A percentile compares a stretch with the other conserved stretches of the same genome.
Conservation (phyloP, 2,113 vertebrate species). For the Melanostigma gelatinosum region DNA sequence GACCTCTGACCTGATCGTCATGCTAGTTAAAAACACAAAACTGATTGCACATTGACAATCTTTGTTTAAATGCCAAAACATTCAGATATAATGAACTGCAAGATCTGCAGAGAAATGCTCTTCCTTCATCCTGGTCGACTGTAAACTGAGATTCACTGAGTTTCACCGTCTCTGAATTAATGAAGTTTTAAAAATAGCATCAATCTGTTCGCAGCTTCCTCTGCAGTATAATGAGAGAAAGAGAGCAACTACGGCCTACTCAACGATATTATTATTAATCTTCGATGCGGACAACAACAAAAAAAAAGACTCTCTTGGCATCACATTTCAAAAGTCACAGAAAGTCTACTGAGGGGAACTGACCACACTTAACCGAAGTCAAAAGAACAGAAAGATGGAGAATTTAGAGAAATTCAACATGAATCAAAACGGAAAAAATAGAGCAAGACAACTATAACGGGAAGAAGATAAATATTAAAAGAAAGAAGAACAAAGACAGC, state of each 20-base stretch:
- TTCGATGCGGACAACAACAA: no score
- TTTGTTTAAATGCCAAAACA: no score
- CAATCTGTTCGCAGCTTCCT: slow-evolving; percentile 29
- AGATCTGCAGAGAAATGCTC: neutral
- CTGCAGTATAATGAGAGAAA: neutral
- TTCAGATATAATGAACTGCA: no score
- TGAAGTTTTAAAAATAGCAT: slow-evolving; percentile 54
- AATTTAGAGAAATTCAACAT: no score
- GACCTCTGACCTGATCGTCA: no score
- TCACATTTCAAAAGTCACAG: no score
- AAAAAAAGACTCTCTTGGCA: neutral
- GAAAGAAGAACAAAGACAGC: neutral
- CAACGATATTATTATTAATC: neutral
- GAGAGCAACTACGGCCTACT: neutral
- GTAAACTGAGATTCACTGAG: neutral
- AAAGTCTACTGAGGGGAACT: no score
- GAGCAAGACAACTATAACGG: neutral
- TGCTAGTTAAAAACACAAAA: no score
- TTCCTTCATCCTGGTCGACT: neutral
- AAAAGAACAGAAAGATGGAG: no score
- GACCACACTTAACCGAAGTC: no score
- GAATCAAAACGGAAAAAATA: neutral
- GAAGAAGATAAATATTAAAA: neutral
- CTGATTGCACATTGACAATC: no score
- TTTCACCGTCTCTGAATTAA: slow-evolving; percentile 14